Conservation (phyloP, 2,888 invertebrate genomes). For the Liopterus haemorrhoidalis region DNA sequence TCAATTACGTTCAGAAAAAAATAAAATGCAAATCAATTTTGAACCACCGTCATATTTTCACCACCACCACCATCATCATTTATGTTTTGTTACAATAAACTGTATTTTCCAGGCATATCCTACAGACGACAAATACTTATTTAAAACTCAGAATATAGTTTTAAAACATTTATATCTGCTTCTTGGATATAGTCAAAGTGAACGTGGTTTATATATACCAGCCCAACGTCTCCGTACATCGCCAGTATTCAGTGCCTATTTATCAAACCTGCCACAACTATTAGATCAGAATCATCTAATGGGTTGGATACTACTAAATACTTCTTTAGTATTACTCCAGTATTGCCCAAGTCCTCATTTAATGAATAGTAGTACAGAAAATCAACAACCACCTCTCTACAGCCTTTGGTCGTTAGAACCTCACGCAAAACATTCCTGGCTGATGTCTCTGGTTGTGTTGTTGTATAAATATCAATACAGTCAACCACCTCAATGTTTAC, state of each 20-base stretch:
- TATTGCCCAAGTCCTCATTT: conserved; percentile 76
- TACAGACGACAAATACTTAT: conserved; percentile 75
- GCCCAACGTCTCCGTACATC: conserved; percentile 82
- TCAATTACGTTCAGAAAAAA: no score
- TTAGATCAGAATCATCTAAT: conserved; percentile 94
- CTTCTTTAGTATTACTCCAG: conserved; percentile 72
- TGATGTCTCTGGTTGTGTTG: conserved; percentile 85
- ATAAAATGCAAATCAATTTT: no score
- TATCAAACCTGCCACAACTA: conserved; percentile 88
- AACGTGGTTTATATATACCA: conserved; percentile 85
- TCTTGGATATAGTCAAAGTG: conserved; percentile 87
- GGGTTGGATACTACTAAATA: conserved; percentile 82
- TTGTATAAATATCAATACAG: conserved; percentile 90
- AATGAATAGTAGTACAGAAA: conserved; percentile 48
- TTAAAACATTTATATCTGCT: conserved; percentile 86
- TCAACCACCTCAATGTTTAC: conserved; percentile 60
- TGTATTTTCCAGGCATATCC: conserved; percentile 60
- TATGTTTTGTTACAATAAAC: conserved; percentile 5
- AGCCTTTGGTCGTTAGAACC: conserved; percentile 85
- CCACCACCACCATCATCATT: no score
- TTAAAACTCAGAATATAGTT: conserved; percentile 79
- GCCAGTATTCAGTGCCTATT: conserved; percentile 92
- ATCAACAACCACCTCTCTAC: conserved; percentile 65
- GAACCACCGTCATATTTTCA: no score
- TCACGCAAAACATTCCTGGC: conserved; percentile 84